Percentiles rank a stretch among this genome's conserved stretches.
Conservation (phyloP, 2,797 vertebrate species). For the Staurois parvus region DNA sequence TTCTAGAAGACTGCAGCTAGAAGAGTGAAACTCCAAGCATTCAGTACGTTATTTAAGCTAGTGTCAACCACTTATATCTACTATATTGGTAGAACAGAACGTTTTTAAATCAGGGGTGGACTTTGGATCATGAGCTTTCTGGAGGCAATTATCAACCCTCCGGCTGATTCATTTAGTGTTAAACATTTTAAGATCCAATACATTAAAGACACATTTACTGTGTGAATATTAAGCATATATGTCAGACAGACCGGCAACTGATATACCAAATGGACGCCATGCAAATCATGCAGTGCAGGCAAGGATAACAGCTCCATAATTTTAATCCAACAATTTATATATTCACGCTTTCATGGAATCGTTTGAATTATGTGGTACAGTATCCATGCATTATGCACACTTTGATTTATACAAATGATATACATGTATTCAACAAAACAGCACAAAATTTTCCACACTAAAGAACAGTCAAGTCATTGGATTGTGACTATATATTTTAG, state of each 20-base stretch:
- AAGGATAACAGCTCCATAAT: neutral
- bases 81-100: neutral
- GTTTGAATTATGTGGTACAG: neutral
- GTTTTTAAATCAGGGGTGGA: neutral
- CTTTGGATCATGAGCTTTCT: neutral
- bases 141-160: neutral
- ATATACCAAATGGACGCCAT: neutral
- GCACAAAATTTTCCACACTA: neutral
- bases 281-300: neutral
- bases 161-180: neutral
- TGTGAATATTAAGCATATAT: neutral
- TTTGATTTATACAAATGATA: slow-evolving; percentile 34
- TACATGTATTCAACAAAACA: slow-evolving; percentile 30
- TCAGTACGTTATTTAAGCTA: too few species aligned
- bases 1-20: too few species aligned
- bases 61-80: too few species aligned
- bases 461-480: slow-evolving; percentile 8
- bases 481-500: slow-evolving; percentile 24
- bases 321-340: slow-evolving; percentile 9
- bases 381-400: slow-evolving; percentile 12
- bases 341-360: neutral
- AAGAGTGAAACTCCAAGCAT: too few species aligned
- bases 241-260: neutral
- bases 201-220: neutral
- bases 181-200: neutral